These are phyloP conservation scores for Campoletis raptor DNA, from an alignment of 2,888 invertebrate species.

Conservation along the genomic window DNA sequence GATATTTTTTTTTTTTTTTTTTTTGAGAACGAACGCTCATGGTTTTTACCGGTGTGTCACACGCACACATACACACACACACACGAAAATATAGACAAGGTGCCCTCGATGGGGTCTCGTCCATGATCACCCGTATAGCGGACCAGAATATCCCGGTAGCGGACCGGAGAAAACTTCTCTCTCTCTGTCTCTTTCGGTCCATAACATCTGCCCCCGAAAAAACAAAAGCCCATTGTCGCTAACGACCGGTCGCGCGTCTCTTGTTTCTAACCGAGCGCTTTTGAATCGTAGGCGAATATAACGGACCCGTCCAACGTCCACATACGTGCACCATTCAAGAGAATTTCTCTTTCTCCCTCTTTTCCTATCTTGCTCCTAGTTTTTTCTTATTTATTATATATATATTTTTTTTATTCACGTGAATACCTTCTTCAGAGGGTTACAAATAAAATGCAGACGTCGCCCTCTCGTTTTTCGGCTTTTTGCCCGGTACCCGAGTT, in stretches of 20 bases:
- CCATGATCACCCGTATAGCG: slow-evolving; percentile 42
- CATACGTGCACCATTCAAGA: slow-evolving; percentile 61
- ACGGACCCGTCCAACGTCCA: slow-evolving; percentile 80
- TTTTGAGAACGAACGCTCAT: neutral
- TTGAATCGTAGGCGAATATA: slow-evolving; percentile 85
- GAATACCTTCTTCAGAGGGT: slow-evolving; percentile 60
- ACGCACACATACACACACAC: neutral
- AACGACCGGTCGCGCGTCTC: slow-evolving; percentile 85
- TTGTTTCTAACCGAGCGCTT: slow-evolving; percentile 85
- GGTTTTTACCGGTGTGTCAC: neutral
- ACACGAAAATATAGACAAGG: slow-evolving; percentile 9
- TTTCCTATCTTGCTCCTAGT: slow-evolving; percentile 31
- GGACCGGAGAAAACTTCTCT: slow-evolving; percentile 56
- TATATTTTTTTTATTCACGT: slow-evolving; percentile 34
- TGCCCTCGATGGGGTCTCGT: slow-evolving; percentile 41
- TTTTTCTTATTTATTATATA: slow-evolving; percentile 37
- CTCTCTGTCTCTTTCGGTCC: slow-evolving; percentile 64
- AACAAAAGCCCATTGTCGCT: slow-evolving; percentile 85
- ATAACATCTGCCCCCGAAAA: slow-evolving; percentile 85
- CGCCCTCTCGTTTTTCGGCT: slow-evolving; percentile 62
- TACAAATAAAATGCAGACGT: slow-evolving; percentile 61
- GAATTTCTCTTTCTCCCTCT: slow-evolving; percentile 40
- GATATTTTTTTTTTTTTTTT: neutral
- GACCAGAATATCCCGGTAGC: slow-evolving; percentile 53
- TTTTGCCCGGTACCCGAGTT: slow-evolving; percentile 56